phyloP scores from a whole-genome alignment of 2,113 vertebrate species.

The Antennarius striatus region DNA sequence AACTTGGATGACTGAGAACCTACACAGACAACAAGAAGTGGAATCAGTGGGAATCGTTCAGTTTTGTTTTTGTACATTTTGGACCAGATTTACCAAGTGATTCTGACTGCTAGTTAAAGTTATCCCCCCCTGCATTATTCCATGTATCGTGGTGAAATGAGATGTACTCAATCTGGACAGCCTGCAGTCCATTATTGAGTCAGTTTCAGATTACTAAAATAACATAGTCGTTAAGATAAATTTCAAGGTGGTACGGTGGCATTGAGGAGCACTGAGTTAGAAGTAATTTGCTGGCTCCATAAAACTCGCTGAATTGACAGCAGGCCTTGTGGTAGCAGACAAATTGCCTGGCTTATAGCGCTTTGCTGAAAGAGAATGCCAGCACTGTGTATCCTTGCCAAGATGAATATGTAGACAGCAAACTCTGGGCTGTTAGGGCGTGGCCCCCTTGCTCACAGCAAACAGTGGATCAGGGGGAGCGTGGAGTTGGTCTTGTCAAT shows the following conservation, averaged over 20 bases:
- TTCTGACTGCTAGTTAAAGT: constrained; percentile 24
- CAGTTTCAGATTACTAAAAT: constrained; percentile 63
- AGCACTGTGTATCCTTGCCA: constrained; percentile 67
- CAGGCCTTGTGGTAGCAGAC: constrained; percentile 77
- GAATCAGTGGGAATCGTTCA: constrained; percentile 58
- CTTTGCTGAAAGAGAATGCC: constrained; percentile 73
- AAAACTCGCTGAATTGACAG: constrained; percentile 71
- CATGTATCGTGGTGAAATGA: constrained; percentile 63
- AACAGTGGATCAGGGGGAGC: constrained; percentile 53
- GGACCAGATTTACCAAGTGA: constrained; percentile 12
- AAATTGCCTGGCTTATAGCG: constrained; percentile 72
- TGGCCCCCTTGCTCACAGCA: constrained; percentile 53
- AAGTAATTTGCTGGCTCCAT: constrained; percentile 75
- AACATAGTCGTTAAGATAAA: constrained; percentile 66
- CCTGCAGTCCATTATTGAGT: constrained; percentile 58
- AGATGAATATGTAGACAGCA: constrained; percentile 71
- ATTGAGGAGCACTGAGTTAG: constrained; percentile 45
- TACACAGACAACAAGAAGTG: constrained; percentile 21
- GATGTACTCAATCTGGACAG: constrained; percentile 42
- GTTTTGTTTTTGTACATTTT: constrained; percentile 63
- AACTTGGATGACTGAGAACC: too few species aligned
- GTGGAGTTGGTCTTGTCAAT: constrained; percentile 36
- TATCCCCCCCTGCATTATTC: constrained; percentile 23
- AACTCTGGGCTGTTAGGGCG: constrained; percentile 63
- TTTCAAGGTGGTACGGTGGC: constrained; percentile 57